Percentiles rank a stretch among this genome's conserved stretches.
phyloP scores from a whole-genome alignment of 2,797 vertebrate species.

The Cryptoprocta ferox region DNA sequence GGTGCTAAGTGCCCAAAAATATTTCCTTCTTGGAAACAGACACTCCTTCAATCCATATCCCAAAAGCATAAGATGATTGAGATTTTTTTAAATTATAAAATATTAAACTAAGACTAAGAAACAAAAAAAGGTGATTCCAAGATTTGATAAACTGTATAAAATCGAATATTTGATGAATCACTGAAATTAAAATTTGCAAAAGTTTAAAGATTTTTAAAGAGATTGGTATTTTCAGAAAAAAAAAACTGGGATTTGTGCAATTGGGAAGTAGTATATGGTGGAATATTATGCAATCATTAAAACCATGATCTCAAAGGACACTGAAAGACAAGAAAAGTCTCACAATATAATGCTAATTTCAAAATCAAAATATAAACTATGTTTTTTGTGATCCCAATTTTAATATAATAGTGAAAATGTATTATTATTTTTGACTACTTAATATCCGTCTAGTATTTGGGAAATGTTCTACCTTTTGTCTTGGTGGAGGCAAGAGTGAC shows the following conservation, averaged over 20 bases:
- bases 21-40: not conserved
- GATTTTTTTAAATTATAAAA: not conserved
- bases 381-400: not conserved
- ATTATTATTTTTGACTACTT: not conserved
- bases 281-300: not conserved
- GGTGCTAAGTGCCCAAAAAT: not conserved
- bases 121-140: not conserved
- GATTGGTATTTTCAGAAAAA: not conserved
- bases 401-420: not conserved
- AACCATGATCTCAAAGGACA: not conserved
- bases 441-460: not conserved
- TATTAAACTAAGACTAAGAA: not conserved
- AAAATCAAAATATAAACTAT: not conserved
- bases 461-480: not conserved
- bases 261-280: not conserved
- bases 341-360: not conserved
- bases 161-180: not conserved
- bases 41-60: not conserved
- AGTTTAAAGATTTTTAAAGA: not conserved
- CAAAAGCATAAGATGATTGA: not conserved
- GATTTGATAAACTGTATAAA: not conserved
- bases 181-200: not conserved
- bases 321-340: not conserved
- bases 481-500: not conserved
- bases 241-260: not conserved